These are phyloP conservation scores for Lypha dubia DNA, from an alignment of 2,888 invertebrate species.

Conservation along the genomic window DNA sequence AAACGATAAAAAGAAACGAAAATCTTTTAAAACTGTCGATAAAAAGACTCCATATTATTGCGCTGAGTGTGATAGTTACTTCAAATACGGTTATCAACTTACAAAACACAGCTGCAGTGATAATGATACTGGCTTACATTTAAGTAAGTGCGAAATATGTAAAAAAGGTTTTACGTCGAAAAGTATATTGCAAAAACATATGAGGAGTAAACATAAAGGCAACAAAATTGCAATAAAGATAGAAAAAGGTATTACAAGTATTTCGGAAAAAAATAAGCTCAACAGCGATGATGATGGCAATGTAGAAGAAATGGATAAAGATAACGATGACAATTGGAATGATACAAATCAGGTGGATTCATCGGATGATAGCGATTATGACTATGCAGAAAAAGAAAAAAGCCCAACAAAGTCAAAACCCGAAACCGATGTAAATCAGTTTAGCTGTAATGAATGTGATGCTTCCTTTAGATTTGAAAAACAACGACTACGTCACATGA, in stretches of 20 bases:
- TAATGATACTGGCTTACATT: not conserved
- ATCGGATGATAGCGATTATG: constrained; percentile 49
- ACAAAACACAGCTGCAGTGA: constrained; percentile 56
- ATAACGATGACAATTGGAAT: constrained; percentile 50
- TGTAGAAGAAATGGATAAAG: constrained; percentile 43
- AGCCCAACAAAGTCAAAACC: constrained; percentile 27
- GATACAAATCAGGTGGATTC: constrained; percentile 42
- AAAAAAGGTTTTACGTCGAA: constrained; percentile 37
- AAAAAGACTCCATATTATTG: constrained; percentile 61
- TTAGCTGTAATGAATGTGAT: constrained; percentile 60
- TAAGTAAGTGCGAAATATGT: constrained; percentile 51
- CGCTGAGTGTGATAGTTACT: constrained; percentile 48
- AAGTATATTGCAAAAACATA: constrained; percentile 59
- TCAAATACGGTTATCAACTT: constrained; percentile 63
- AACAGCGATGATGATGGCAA: constrained; percentile 9
- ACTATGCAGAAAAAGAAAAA: constrained; percentile 52
- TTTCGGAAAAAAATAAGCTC: constrained; percentile 11
- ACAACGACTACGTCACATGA: constrained; percentile 58
- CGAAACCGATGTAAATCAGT: constrained; percentile 32
- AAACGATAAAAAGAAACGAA: constrained; percentile 52
- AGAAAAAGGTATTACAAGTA: constrained; percentile 17
- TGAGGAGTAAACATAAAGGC: constrained; percentile 52
- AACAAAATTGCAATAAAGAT: not conserved
- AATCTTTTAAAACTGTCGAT: constrained; percentile 22
- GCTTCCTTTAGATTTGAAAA: constrained; percentile 67